Evolutionary conservation across 2,888 invertebrate genomes (phyloP).

Genomic region (Galeruca laticollis): DNA sequence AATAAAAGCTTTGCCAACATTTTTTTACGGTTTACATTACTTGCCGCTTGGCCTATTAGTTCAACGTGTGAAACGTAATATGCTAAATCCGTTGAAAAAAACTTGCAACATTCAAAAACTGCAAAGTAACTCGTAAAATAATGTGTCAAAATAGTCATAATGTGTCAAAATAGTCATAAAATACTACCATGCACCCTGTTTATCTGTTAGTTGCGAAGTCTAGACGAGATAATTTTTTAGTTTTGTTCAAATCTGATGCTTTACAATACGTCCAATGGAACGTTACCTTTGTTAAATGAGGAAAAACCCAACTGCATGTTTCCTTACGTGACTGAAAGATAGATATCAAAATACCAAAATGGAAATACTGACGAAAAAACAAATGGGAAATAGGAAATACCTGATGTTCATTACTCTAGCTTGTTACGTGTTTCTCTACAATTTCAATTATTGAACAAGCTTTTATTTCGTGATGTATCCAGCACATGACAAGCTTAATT

Average conservation of each 20-base stretch:
- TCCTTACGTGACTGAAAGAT: conserved; percentile 11
- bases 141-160: too few species aligned
- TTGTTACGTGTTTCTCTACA: conserved; percentile 48
- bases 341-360: conserved; percentile 12
- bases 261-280: neutral
- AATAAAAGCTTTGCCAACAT: too few species aligned
- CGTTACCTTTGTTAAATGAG: neutral
- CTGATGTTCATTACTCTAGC: conserved; percentile 21
- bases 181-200: too few species aligned
- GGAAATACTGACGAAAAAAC: conserved; percentile 1
- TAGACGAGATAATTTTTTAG: too few species aligned
- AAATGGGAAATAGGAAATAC: conserved; percentile 12
- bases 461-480: conserved; percentile 27
- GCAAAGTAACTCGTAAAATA: too few species aligned
- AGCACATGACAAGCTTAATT: conserved; percentile 29
- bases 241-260: neutral
- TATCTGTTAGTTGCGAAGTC: too few species aligned
- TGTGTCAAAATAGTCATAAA: too few species aligned
- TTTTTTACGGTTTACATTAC: too few species aligned
- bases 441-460: conserved; percentile 44
- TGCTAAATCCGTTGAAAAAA: too few species aligned
- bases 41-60: too few species aligned
- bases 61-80: too few species aligned
- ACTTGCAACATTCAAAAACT: too few species aligned
- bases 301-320: neutral